Base-by-base conservation (phyloP, 2,888 invertebrate species). In the Hypena proboscidalis region DNA sequence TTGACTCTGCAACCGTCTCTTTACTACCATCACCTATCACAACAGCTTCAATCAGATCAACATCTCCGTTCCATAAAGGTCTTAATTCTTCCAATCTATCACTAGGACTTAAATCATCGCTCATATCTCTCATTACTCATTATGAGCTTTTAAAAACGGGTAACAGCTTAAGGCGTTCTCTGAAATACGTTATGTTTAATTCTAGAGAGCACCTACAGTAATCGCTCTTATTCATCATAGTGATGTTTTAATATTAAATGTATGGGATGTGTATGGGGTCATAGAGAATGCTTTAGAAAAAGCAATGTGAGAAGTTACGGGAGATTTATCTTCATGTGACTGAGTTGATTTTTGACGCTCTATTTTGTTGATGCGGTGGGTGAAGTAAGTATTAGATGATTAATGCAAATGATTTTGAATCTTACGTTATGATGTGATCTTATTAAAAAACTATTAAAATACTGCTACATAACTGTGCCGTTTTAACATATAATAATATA, bases 191-290 rank as follows among this genome's bases (percentile, higher is more conserved):
- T 43, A 40, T 45, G 35, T 46, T 54, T 64, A 64, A 64, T 61
- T 54, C 50, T 62, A 57, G 41, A 49, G 48, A 47, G 27, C 23
- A 19, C 52, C 34, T 46, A 38, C 30, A 32, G 50, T 65, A 65
- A 65, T 65, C 45, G 40, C n/a, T 46, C 59, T 43, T 47, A 64
- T 65, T 50, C 42, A 62, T 62, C 62, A 54, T 44, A 17, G 42
- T 62, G 65, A 64, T 64, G 57, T 62, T 65, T 59, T 62, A 64
- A 64, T 65, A 61, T 46, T 49, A 44, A 51, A 41, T 43, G 11
- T 47, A 38, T 31, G 35, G 25, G 41, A 48, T 50, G 48, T 51
- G 41, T 50, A 42, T 46, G 10, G 6, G 31, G 17, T 17, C 31
- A 15, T 9, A 14, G 5, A 8, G 27, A 32, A 30, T 10, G 25